These are phyloP conservation scores for Halcyon leucocephala DNA, from an alignment of 2,797 vertebrate species.

Conservation along the genomic window DNA sequence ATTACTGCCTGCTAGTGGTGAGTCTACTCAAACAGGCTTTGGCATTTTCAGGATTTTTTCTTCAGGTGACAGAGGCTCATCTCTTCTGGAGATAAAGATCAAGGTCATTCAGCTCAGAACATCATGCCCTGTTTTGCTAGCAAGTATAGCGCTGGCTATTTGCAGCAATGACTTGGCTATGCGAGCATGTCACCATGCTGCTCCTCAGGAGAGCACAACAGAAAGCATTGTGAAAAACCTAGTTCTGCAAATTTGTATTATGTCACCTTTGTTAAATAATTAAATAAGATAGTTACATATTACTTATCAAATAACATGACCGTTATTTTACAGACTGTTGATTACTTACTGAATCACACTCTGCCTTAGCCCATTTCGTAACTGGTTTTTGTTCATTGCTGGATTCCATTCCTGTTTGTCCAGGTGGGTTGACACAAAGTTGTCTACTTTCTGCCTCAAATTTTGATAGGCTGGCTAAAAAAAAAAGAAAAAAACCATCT, in stretches of 20 bases:
- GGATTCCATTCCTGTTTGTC: slow-evolving; percentile 98
- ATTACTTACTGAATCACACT: slow-evolving; percentile 94
- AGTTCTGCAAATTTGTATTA: background rate
- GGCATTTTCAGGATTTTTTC: background rate
- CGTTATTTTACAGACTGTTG: background rate
- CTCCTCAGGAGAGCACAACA: background rate
- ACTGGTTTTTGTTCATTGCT: slow-evolving; percentile 97
- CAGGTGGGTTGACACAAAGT: slow-evolving; percentile 93
- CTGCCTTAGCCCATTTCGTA: slow-evolving; percentile 92
- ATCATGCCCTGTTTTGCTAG: background rate
- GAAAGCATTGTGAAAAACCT: background rate
- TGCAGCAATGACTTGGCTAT: background rate
- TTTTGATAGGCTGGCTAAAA: slow-evolving; percentile 96
- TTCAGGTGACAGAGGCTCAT: background rate
- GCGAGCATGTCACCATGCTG: background rate
- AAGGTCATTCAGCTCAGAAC: background rate
- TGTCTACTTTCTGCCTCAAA: slow-evolving; percentile 96
- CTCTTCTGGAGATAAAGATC: background rate
- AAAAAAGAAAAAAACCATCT: background rate
- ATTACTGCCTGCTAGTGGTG: background rate
- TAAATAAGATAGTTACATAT: background rate
- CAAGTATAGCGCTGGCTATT: background rate
- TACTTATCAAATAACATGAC: background rate
- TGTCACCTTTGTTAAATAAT: background rate
- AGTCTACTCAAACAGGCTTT: background rate